Evolutionary conservation across 2,888 invertebrate genomes (phyloP), one percentile per base, ranked within the genome.

Genomic region (Pristionchus japonicus): DNA sequence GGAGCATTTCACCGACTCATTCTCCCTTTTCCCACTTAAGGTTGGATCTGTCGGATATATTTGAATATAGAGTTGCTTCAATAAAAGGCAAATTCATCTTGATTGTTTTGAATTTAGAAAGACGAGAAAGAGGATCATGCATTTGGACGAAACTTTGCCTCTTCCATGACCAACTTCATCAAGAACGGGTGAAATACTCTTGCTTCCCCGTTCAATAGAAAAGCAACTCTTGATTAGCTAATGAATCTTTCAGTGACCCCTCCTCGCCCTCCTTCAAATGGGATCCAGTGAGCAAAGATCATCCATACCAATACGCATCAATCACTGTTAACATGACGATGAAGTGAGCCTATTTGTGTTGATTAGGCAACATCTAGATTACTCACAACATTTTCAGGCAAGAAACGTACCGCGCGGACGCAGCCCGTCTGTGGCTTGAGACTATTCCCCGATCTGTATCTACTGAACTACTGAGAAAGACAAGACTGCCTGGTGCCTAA

Each of bases 401-500:
- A 61, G 88, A 89, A 64, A n/a, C 61, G 4, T 87, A 88, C 86
- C 89, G 90, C 15, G 37, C 64, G 1, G 90, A 91, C 3, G 90
- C 90, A 17, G 89, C 89, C 77, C 89, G 89, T 57, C 88, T 91
- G 3, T 91, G 91, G 91, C 89, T 90, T 31, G 86, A 89, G 1
- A 86, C 88, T 1, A 84, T 90, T 43, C 90, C 91, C 9, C 88
- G 90, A 4, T 27, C 89, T 7, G 85, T 91, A 87, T 89, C 84
- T 31, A 70, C 86, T 9, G 88, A 89, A 37, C 47, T 83, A n/a
- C 86, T 89, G 57, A 70, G 86, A 47, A 85, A 86, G n/a, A 77
- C 86, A 23, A 80, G 92, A 43, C 89, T 92, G 7, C 92, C 92
- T 2, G 92, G 91, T 34, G 89, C 90, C n/a, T 88, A 89, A 27